Evolutionary conservation across 2,888 invertebrate species (phyloP), one percentile per base, ranked within the genome.

Genomic region (Colletes collaris): DNA sequence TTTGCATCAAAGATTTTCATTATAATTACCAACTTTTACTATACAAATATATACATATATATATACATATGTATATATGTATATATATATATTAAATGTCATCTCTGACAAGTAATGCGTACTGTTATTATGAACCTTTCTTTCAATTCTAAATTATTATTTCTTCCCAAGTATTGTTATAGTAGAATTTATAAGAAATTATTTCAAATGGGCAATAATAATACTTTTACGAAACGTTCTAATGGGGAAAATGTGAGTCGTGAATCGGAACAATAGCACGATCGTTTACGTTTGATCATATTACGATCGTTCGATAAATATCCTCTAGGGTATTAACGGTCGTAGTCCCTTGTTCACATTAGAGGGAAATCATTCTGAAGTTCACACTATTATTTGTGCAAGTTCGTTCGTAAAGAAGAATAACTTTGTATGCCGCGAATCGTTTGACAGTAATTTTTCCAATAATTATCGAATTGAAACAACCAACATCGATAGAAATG

Each of bases 21-120:
- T 77, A 63, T 69, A 55, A 73, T 71, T 37, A 70, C 19, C 44
- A 71, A 78, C 79, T 83, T 82, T 86, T 87, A 76, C 83, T 79
- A 84, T 78, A 70, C 56, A 84, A 87, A 82, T 85, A 84, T 64
- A 84, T 40, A 27, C 27, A 27, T 64, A 84, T 40, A 16, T 16
- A 16, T 16, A 16, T 16, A 16, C 16, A 84, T 64, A 84, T 40
- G 2, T 2, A 27, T 64, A 84, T 40, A 82, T 85, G 83, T 64
- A 84, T 40, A 27, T 2, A 27, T 64, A 84, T 40, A 65, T 60
- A 75, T 85, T 79, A 80, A 82, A 78, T 67, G 71, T 63, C 27
- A 69, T 44, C 67, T 50, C 58, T 65, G 16, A 59, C 13, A 50
- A 62, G 27, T 13, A 19, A 44, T 59, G n/a, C 4, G 19, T 67